Percentiles rank a stretch among this genome's conserved stretches.
Evolutionary conservation across 1,140 invertebrate genomes (phyloP).

Genomic region (Rhopalosiphum padi): DNA sequence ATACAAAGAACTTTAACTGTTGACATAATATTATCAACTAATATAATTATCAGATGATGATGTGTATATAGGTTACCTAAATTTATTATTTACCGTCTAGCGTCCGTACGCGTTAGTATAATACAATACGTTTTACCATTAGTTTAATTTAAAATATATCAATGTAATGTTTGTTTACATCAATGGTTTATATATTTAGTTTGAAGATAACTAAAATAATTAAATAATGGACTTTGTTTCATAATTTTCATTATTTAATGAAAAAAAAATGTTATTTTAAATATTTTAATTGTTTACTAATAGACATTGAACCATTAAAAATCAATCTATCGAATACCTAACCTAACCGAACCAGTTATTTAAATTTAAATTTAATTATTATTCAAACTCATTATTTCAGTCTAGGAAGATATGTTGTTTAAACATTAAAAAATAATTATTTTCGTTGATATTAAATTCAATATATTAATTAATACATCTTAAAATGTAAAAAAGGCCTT

Average conservation of each 20-base stretch:
- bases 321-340: background rate
- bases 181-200: background rate
- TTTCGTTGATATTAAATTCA: background rate
- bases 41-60: background rate
- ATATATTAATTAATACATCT: background rate
- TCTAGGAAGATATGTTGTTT: background rate
- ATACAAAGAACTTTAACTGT: background rate
- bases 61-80: background rate
- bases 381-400: background rate
- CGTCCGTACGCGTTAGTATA: background rate
- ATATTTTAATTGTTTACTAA: background rate
- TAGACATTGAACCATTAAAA: background rate
- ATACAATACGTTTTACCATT: background rate
- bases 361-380: background rate
- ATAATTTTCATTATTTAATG: background rate
- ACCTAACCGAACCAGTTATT: conserved; percentile 16
- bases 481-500: background rate
- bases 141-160: background rate
- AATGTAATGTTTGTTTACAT: background rate
- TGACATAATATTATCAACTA: background rate
- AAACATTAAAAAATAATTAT: background rate
- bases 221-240: background rate
- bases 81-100: background rate
- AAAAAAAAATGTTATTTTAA: too few relatives aligned
- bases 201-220: background rate